phyloP scores from a whole-genome alignment of 2,888 invertebrate genomes.

The Athetis lepigone region DNA sequence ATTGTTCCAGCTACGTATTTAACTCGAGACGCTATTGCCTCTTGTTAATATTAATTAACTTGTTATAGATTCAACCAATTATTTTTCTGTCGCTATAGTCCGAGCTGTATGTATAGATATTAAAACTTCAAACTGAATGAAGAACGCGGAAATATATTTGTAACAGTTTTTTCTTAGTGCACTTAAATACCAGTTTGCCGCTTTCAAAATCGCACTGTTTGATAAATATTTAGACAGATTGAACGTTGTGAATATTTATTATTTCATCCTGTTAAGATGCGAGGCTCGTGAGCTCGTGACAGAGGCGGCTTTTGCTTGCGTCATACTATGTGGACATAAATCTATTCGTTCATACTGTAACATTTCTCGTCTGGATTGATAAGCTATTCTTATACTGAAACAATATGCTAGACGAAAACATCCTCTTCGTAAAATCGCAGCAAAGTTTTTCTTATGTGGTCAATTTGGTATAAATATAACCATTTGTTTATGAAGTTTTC shows the following conservation, averaged over 20 bases:
- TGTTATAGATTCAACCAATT: conserved; percentile 12
- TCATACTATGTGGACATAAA: conserved; percentile 48
- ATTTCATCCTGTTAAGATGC: conserved; percentile 54
- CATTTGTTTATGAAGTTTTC: too few species aligned
- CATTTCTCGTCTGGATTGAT: conserved; percentile 18
- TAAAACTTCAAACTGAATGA: conserved; percentile 10
- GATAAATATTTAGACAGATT: conserved; percentile 51
- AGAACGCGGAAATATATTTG: conserved; percentile 21
- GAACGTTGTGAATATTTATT: conserved; percentile 37
- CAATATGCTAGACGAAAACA: conserved; percentile 7
- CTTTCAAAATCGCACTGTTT: conserved; percentile 27
- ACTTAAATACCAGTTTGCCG: conserved; percentile 4
- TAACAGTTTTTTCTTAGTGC: conserved; percentile 20
- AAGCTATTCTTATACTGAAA: conserved; percentile 12
- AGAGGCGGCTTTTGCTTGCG: conserved; percentile 58
- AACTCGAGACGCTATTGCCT: conserved; percentile 3
- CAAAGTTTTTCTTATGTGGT: neutral
- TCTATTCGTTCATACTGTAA: conserved; percentile 34
- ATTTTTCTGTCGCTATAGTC: conserved; percentile 1
- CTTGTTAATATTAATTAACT: conserved; percentile 8
- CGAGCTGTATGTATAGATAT: conserved; percentile 6
- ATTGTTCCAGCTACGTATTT: too few species aligned
- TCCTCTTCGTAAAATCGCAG: neutral
- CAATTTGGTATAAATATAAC: too few species aligned
- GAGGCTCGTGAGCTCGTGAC: conserved; percentile 35